These are phyloP conservation scores for Alaudala cheleensis DNA, from an alignment of 2,113 vertebrate species.

Conservation along the genomic window DNA sequence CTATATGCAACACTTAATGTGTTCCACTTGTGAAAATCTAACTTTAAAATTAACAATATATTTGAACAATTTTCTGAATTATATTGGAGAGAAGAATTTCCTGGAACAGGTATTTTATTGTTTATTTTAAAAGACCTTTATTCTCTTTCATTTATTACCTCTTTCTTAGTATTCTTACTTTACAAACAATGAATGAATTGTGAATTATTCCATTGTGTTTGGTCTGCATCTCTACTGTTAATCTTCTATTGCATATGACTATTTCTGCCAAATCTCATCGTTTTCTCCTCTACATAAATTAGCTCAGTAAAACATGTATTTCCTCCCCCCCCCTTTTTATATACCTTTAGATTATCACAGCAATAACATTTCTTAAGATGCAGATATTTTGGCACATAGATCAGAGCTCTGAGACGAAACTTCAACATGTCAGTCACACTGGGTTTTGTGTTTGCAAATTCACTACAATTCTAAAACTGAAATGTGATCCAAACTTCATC, in stretches of 20 bases:
- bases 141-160: background rate
- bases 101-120: background rate
- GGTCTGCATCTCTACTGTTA: background rate
- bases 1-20: background rate
- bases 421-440: background rate
- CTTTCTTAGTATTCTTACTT: background rate
- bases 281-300: background rate
- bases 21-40: background rate
- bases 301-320: background rate
- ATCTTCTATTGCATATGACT: background rate
- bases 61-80: background rate
- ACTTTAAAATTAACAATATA: background rate
- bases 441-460: slow-evolving; percentile 30
- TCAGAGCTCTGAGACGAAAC: slow-evolving; percentile 11
- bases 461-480: slow-evolving; percentile 47
- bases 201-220: background rate
- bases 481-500: slow-evolving; percentile 40
- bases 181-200: background rate
- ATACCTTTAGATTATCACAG: background rate
- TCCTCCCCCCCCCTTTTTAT: background rate
- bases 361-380: background rate
- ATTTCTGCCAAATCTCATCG: background rate
- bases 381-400: background rate
- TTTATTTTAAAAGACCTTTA: background rate
- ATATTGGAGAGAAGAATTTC: background rate